A percentile compares a stretch with the other conserved stretches of the same genome.
phyloP scores from a whole-genome alignment of 1,140 invertebrate genomes.

The Papilio dardanus region DNA sequence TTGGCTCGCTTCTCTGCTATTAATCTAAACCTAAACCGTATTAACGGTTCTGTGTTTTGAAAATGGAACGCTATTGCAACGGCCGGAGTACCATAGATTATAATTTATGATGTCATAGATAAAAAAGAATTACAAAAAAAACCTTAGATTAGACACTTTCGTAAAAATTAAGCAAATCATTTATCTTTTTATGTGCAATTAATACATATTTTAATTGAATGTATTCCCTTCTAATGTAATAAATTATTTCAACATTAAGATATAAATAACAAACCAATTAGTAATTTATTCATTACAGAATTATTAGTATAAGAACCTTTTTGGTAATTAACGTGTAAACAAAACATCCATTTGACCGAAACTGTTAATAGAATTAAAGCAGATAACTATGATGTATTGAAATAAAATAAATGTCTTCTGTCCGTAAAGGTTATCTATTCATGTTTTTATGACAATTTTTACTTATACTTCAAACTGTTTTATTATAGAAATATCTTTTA shows the following conservation, averaged over 20 bases:
- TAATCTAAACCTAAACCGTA: constrained; percentile 35
- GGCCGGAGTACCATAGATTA: constrained; percentile 40
- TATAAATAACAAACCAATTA: background rate
- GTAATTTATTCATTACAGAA: background rate
- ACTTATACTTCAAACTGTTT: background rate
- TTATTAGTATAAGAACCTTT: background rate
- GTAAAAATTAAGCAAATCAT: background rate
- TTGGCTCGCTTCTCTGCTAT: constrained; percentile 44
- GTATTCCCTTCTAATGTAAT: background rate
- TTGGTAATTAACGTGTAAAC: constrained; percentile 24
- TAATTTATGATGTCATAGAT: constrained; percentile 18
- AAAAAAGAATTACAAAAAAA: constrained; percentile 17
- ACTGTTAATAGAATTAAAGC: constrained; percentile 3
- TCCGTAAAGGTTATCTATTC: constrained; percentile 27
- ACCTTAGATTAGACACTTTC: constrained; percentile 35
- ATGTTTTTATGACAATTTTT: constrained; percentile 24
- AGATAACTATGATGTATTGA: constrained; percentile 11
- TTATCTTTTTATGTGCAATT: background rate
- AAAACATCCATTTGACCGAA: constrained; percentile 25
- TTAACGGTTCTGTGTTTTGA: constrained; percentile 15
- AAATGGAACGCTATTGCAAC: background rate
- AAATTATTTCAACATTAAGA: background rate
- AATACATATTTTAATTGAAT: background rate
- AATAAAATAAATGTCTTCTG: constrained; percentile 15
- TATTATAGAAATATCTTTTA: background rate